Percentiles rank a stretch among this genome's conserved stretches.
Conservation (phyloP, 2,797 vertebrate species). For the Muscicapa comitata region DNA sequence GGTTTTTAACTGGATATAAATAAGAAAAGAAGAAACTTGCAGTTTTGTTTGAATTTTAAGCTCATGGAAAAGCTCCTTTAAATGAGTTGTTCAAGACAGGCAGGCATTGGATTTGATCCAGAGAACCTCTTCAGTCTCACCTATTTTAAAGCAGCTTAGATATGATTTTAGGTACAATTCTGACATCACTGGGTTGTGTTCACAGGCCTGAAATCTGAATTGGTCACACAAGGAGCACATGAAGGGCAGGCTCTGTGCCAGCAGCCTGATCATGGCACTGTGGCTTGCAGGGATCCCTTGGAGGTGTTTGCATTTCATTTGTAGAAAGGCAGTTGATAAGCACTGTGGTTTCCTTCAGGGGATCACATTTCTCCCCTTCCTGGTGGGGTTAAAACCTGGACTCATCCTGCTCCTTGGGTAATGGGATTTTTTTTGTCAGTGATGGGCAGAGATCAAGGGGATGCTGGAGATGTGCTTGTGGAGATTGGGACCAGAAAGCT, state of each 20-base stretch:
- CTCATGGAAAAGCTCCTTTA: not conserved
- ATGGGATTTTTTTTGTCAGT: not conserved
- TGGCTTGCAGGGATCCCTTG: not conserved
- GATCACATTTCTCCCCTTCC: not conserved
- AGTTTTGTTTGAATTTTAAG: not conserved
- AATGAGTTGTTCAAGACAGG: not conserved
- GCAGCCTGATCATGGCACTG: not conserved
- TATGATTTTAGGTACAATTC: not conserved
- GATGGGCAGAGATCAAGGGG: not conserved
- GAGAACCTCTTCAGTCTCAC: not conserved
- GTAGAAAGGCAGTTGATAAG: not conserved
- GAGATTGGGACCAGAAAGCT: not conserved
- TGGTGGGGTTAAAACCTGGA: not conserved
- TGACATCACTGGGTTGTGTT: not conserved
- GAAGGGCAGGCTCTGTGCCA: not conserved
- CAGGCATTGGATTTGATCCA: not conserved
- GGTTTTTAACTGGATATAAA: not conserved
- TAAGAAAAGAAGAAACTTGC: not conserved
- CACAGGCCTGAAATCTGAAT: not conserved
- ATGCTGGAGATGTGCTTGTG: not conserved
- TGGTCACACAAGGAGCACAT: fast-evolving
- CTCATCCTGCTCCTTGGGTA: not conserved
- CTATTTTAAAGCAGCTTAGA: not conserved
- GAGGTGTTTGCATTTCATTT: not conserved
- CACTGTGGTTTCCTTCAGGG: not conserved